phyloP scores from a whole-genome alignment of 2,888 invertebrate species.

The Rotaria magnacalcarata region DNA sequence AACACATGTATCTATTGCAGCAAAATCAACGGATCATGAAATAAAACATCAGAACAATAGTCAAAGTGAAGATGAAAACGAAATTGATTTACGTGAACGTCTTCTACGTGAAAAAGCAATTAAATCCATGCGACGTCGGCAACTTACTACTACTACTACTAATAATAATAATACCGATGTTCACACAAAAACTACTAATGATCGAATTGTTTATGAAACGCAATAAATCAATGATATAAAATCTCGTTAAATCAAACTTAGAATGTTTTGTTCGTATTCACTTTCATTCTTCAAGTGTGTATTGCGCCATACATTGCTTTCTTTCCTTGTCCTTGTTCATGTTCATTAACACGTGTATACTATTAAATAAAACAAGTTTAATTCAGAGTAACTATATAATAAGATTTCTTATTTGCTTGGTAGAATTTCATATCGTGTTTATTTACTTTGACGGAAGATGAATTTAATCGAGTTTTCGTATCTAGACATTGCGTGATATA shows the following conservation, averaged over 20 bases:
- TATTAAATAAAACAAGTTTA: background rate
- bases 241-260: background rate
- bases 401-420: too few relatives aligned
- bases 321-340: background rate
- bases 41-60: background rate
- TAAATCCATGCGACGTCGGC: background rate
- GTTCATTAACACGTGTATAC: background rate
- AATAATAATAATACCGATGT: background rate
- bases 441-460: too few relatives aligned
- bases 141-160: background rate
- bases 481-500: too few relatives aligned
- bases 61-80: background rate
- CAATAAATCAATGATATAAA: background rate
- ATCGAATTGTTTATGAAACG: background rate
- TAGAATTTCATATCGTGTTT: too few relatives aligned
- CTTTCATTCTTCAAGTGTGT: constrained; percentile 7
- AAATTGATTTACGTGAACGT: constrained; percentile 15
- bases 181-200: background rate
- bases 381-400: background rate
- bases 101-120: constrained; percentile 2
- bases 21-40: background rate
- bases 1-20: background rate
- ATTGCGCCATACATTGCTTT: background rate
- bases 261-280: background rate
- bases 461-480: too few relatives aligned